Conservation (phyloP, 2,797 vertebrate species). For the Hypotaenidia philippensis region DNA sequence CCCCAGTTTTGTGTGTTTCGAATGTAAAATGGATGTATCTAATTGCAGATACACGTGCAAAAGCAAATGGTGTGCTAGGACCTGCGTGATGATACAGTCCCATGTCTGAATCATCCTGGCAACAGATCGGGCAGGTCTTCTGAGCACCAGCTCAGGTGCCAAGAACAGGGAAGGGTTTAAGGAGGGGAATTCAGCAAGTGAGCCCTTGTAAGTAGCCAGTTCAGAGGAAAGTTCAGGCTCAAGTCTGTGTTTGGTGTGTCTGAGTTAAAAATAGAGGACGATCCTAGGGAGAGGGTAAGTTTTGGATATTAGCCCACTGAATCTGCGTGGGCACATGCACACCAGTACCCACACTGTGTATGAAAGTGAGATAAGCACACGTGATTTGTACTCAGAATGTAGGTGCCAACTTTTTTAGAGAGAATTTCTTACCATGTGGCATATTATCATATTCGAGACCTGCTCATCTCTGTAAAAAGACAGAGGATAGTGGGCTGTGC, state of each 20-base stretch:
- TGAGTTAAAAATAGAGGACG: constrained; percentile 52
- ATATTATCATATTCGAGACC: constrained; percentile 69
- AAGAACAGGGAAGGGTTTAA: not conserved
- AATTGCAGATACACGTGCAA: not conserved
- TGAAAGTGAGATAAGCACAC: constrained; percentile 64
- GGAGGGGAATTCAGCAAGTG: not conserved
- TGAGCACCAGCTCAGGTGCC: not conserved
- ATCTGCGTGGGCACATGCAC: constrained; percentile 33
- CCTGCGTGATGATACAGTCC: not conserved
- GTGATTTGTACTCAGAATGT: constrained; percentile 55
- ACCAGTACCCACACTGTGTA: constrained; percentile 46
- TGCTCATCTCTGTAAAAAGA: constrained; percentile 68
- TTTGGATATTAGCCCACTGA: constrained; percentile 57
- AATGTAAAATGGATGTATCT: constrained; percentile 14
- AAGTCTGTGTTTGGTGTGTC: constrained; percentile 28
- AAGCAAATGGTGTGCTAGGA: constrained; percentile 17
- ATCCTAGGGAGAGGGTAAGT: not conserved
- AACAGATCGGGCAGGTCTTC: not conserved
- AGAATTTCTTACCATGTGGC: constrained; percentile 74
- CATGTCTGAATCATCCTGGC: not conserved
- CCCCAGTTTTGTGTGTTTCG: not conserved
- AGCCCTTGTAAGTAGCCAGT: not conserved
- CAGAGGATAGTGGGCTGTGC: constrained; percentile 66
- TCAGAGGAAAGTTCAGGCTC: constrained; percentile 6
- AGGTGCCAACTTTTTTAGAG: constrained; percentile 61